Evolutionary conservation across 92 coral and sea anemone species (phyloP).

Genomic region (Muricea muricata): DNA sequence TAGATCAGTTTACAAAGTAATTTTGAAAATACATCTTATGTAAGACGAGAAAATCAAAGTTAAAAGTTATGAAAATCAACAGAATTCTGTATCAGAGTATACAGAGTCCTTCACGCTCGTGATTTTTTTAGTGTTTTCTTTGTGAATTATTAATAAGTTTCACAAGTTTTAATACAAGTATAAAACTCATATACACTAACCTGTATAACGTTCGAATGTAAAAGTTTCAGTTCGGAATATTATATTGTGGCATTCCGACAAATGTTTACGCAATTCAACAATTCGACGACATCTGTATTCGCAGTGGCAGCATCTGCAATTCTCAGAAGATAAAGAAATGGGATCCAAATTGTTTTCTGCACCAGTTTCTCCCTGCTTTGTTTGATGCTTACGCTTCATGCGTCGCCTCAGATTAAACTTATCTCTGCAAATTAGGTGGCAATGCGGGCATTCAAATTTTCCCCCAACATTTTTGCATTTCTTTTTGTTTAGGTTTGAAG

Average conservation of each 20-base stretch:
- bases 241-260: constrained; percentile 28
- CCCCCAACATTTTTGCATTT: background rate
- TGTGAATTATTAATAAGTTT: background rate
- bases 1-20: no score
- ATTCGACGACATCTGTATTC: constrained; percentile 41
- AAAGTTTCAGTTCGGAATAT: constrained; percentile 36
- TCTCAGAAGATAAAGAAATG: constrained; percentile 8
- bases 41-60: no score
- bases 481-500: background rate
- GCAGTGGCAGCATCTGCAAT: constrained; percentile 46
- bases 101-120: no score
- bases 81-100: no score
- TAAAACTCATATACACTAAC: constrained; percentile 1
- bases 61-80: no score
- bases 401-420: constrained; percentile 43
- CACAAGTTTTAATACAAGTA: background rate
- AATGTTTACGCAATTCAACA: constrained; percentile 44
- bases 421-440: constrained; percentile 11
- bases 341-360: background rate
- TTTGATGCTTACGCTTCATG: constrained; percentile 17
- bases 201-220: constrained; percentile 7
- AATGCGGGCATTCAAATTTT: constrained; percentile 34
- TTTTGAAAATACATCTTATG: no score
- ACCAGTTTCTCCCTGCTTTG: background rate
- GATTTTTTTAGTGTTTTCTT: background rate